A percentile compares a stretch with the other conserved stretches of the same genome.
phyloP scores from a whole-genome alignment of 2,888 invertebrate species.

The Tetragnatha montana region DNA sequence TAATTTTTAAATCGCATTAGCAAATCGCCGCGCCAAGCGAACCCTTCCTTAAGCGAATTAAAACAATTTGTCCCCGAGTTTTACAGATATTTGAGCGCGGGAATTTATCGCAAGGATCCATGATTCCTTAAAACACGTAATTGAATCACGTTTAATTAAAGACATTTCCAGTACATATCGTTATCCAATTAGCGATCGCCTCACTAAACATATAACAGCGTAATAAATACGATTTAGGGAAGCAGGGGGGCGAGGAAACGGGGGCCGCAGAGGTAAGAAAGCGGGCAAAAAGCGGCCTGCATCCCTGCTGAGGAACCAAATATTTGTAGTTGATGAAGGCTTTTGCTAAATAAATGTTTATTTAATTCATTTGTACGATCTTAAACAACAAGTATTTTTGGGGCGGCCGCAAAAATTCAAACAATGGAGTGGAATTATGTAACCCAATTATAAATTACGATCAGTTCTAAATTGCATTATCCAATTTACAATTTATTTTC shows the following conservation, averaged over 20 bases:
- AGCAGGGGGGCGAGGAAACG: conserved; percentile 16
- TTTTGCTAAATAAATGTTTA: conserved; percentile 70
- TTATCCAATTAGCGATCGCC: conserved; percentile 66
- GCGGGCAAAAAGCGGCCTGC: conserved; percentile 61
- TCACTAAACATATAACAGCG: conserved; percentile 70
- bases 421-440: conserved; percentile 67
- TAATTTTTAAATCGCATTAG: conserved; percentile 69
- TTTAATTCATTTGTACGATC: conserved; percentile 69
- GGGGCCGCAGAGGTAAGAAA: conserved; percentile 23
- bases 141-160: conserved; percentile 70
- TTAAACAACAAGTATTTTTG: conserved; percentile 70
- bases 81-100: conserved; percentile 63
- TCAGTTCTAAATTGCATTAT: conserved; percentile 70
- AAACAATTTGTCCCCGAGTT: conserved; percentile 68
- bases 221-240: conserved; percentile 64
- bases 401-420: conserved; percentile 66
- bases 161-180: conserved; percentile 70
- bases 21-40: conserved; percentile 49
- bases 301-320: conserved; percentile 53
- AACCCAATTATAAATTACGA: conserved; percentile 71
- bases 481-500: conserved; percentile 70
- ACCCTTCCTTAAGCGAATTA: conserved; percentile 66
- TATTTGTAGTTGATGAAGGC: conserved; percentile 66
- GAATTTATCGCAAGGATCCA: conserved; percentile 67
- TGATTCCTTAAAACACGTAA: conserved; percentile 70